Evolutionary conservation across 1,140 invertebrate species (phyloP), one percentile per base, ranked within the genome.

Genomic region (Vanessa tameamea): DNA sequence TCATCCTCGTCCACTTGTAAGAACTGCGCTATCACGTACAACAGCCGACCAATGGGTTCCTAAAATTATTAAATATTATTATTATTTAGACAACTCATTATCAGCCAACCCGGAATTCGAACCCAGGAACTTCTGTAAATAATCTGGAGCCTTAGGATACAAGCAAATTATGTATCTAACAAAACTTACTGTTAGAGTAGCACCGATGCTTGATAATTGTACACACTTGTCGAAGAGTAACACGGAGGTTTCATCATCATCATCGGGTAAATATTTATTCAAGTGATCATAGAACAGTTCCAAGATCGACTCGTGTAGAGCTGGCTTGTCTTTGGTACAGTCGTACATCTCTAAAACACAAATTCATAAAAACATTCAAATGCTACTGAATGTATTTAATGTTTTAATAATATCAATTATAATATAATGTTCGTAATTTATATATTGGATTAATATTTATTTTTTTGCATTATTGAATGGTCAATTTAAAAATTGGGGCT

Each of bases 241-340:
- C 0, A 91, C 87, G 8, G 83, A 14, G 2, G 31, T 81, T 0
- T 90, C 85, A 13, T 92, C 87, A 0, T 86, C 75, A 2, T 94
- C 75, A 3, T 94, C 86, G 0, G 85, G 80, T 9, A 91, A 81
- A 64, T 92, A 95, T 4, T 89, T 87, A 47, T 77, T 84, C 2
- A 95, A 87, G 50, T 94, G 94, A 0, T 92, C 90, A n/a, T 94
- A 66, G 8, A 95, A 73, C 72, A 94, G 82, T 57, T 94, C 93
- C 16, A 94, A 71, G 6, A 94, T 79, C 3, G 87, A 73, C 50
- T 94, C 93, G 11, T 92, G 82, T 3, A 94, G 75, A 1, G 87
- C 87, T 14, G 82, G 74, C 81, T 95, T 95, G 16, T 87, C 89
- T 48, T 77, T 78, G 0, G 92, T 84, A 15, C 90, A 90, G 4